Evolutionary conservation across 1,140 invertebrate genomes (phyloP), one percentile per base, ranked within the genome.

Genomic region (Bombus fervidus): DNA sequence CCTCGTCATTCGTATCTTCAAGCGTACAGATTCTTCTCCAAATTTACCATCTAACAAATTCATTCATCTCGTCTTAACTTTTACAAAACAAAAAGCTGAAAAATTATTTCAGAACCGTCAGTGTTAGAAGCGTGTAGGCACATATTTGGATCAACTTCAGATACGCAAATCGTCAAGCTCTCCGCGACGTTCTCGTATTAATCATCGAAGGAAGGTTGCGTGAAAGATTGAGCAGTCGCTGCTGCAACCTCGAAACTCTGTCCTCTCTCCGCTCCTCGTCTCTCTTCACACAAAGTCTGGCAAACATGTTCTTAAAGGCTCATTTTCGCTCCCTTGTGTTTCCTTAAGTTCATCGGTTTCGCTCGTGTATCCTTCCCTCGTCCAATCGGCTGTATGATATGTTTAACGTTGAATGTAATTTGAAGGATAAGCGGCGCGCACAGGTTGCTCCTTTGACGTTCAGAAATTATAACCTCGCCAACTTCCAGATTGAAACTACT

Each of bases 91-190:
- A 0, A 53, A 22, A 22, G 47, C 6, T 53, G 0, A 6, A 8
- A 22, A 53, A 53, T 22, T 8, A 22, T 53, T 53, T 0, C 18
- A 53, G 1, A 53, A 53, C 47, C 47, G 18, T 53, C 47, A 1
- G 18, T 53, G 18, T 53, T 53, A 53, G 18, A 53, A 22, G 18
- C 47, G 18, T 2, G 18, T 22, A 22, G 18, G 0, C 1, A 22
- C 47, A 8, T 89, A 81, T 87, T 86, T 83, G 86, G 83, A 90
- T 90, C 86, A 89, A 83, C 87, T 87, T 86, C 77, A 85, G 87
- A 90, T 91, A 91, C 89, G 86, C 88, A 91, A 91, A 91, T 90
- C 89, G 89, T 86, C 86, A 82, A 81, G 85, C 88, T 91, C 83
- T 83, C 68, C 71, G 59, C 64, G 37, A 89, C 81, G 85, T 83